phyloP scores from a whole-genome alignment of 2,797 vertebrate species.

The Lepilemur ruficaudatus region DNA sequence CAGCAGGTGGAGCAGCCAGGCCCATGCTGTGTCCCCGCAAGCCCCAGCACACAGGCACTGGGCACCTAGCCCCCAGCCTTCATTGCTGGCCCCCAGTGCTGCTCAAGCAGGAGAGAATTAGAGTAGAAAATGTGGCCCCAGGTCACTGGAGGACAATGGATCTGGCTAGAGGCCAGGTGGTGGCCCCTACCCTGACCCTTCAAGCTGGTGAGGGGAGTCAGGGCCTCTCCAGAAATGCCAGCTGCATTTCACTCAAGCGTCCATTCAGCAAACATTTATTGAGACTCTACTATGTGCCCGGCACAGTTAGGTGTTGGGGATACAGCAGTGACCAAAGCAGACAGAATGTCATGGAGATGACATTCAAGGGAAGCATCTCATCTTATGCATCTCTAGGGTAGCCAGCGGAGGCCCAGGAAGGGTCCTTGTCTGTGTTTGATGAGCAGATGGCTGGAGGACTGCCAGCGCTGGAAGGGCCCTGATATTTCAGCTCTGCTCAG shows the following conservation, averaged over 20 bases:
- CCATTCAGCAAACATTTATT: neutral
- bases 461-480: neutral
- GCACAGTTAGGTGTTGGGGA: no score
- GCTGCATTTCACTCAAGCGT: neutral
- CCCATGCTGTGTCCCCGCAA: accelerated
- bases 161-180: neutral
- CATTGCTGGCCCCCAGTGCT: neutral
- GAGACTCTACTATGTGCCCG: neutral
- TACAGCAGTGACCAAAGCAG: neutral
- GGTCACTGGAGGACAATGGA: neutral
- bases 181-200: neutral
- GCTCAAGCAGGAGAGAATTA: neutral
- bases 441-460: neutral
- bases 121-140: neutral
- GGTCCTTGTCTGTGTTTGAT: neutral
- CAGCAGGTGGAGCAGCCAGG: neutral
- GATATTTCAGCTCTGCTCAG: neutral
- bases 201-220: no score
- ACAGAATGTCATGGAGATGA: neutral
- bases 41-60: accelerated
- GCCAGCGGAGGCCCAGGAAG: neutral
- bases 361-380: neutral
- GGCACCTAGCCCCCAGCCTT: neutral
- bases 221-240: neutral
- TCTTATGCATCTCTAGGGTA: no score